These are phyloP conservation scores for Enteromius unitaeniatus DNA, from an alignment of 2,797 vertebrate genomes.

Conservation along the genomic window DNA sequence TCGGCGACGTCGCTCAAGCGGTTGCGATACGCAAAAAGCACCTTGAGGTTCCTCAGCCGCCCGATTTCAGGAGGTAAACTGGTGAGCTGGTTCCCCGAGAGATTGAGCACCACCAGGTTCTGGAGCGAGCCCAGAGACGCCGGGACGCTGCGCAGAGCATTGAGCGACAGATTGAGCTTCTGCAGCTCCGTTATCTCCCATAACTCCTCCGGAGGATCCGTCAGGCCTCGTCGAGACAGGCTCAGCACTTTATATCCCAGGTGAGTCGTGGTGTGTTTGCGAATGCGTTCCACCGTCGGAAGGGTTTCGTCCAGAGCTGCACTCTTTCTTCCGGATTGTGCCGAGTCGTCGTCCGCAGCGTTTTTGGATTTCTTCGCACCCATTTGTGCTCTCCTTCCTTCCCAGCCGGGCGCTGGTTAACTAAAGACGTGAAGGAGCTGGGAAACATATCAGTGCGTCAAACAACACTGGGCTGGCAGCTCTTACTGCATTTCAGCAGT, in stretches of 20 bases:
- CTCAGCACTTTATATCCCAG: slow-evolving; percentile 82
- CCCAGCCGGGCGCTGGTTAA: neutral
- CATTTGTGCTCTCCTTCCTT: slow-evolving; percentile 70
- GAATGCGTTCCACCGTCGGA: slow-evolving; percentile 68
- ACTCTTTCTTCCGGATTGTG: slow-evolving; percentile 64
- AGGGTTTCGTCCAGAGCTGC: slow-evolving; percentile 76
- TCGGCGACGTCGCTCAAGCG: slow-evolving; percentile 84
- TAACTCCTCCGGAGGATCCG: slow-evolving; percentile 82
- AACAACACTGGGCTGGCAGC: slow-evolving; percentile 68
- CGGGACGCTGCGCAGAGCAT: slow-evolving; percentile 81
- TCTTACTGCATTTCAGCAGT: slow-evolving; percentile 79
- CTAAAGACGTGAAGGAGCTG: neutral
- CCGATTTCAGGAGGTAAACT: slow-evolving; percentile 87
- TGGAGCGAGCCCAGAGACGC: slow-evolving; percentile 80
- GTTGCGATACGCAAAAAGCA: slow-evolving; percentile 89
- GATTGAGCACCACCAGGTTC: slow-evolving; percentile 88
- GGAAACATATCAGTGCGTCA: slow-evolving; percentile 60
- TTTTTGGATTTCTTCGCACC: slow-evolving; percentile 75
- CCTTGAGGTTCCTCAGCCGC: slow-evolving; percentile 83
- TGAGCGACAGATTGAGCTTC: slow-evolving; percentile 90
- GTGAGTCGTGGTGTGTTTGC: slow-evolving; percentile 75
- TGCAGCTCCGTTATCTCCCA: slow-evolving; percentile 88
- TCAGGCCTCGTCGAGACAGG: slow-evolving; percentile 85
- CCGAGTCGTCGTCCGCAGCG: slow-evolving; percentile 63
- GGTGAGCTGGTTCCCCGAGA: slow-evolving; percentile 86